A percentile compares a stretch with the other conserved stretches of the same genome.
phyloP scores from a whole-genome alignment of 2,113 vertebrate genomes.

The Phylloscopus trochilus region DNA sequence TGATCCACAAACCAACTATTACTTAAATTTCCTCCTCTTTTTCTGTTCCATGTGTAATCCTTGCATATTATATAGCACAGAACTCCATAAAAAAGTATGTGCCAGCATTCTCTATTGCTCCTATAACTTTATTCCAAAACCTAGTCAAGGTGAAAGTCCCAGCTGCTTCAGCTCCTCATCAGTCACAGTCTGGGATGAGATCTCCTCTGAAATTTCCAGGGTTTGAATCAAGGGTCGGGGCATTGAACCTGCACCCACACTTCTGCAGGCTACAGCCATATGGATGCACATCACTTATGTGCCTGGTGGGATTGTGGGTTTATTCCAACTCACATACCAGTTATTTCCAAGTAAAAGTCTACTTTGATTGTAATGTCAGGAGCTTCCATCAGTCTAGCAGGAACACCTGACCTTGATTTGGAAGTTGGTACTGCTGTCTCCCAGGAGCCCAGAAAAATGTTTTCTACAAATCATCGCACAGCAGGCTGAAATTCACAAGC shows the following conservation, averaged over 20 bases:
- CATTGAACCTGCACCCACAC: not conserved
- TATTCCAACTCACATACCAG: not conserved
- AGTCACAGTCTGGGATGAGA: not conserved
- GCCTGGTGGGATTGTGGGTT: not conserved
- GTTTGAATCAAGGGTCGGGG: not conserved
- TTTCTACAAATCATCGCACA: not conserved
- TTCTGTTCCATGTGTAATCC: not conserved
- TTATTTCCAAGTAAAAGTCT: not conserved
- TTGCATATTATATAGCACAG: not conserved
- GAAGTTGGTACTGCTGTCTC: not conserved
- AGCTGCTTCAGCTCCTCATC: not conserved
- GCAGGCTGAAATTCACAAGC: not conserved
- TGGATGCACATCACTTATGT: not conserved
- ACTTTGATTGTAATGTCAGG: not conserved
- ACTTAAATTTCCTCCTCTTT: not conserved
- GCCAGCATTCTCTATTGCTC: not conserved
- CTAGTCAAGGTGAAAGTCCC: not conserved
- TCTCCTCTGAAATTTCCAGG: not conserved
- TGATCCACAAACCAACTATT: not conserved
- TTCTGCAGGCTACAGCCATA: accelerated
- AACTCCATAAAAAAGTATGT: not conserved
- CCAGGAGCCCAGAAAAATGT: not conserved
- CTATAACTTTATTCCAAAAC: not conserved
- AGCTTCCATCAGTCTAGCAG: not conserved
- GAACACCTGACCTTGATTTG: not conserved